Conservation (phyloP, 2,797 vertebrate genomes). For the Poecilia gillii region DNA sequence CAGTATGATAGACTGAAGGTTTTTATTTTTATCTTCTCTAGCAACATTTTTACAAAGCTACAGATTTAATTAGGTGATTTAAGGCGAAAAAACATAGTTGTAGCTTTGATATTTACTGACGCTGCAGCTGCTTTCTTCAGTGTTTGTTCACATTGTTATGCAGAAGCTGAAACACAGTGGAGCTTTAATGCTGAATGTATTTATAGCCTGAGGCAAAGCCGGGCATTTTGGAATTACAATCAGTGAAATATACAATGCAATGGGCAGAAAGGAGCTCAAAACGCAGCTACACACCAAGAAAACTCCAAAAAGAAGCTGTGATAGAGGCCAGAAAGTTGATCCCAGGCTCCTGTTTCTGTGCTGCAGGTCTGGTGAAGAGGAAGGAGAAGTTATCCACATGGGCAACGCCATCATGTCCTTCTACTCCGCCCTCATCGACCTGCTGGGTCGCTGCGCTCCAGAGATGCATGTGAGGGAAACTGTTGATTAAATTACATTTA, state of each 20-base stretch:
- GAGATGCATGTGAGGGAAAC: conserved; percentile 93
- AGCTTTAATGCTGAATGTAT: conserved; percentile 35
- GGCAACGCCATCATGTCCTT: conserved; percentile 99
- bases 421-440: conserved; percentile 97
- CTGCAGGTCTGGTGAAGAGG: conserved; percentile 85
- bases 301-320: not conserved
- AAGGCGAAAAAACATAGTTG: not conserved
- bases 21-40: no score
- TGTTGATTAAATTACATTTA: not conserved
- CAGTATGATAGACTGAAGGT: not conserved
- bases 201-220: conserved; percentile 32
- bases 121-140: conserved; percentile 2
- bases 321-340: not conserved
- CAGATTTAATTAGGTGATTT: not conserved
- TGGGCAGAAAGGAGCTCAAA: conserved; percentile 19
- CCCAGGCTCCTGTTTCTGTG: not conserved
- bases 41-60: not conserved
- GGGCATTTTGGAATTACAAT: conserved; percentile 37
- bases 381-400: conserved; percentile 93
- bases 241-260: conserved; percentile 21
- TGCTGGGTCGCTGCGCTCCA: conserved; percentile 97
- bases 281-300: conserved; percentile 10
- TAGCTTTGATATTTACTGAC: not conserved
- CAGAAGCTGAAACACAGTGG: conserved; percentile 14
- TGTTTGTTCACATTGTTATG: conserved; percentile 35